Evolutionary conservation across 2,113 vertebrate species (phyloP).

Genomic region (Onychostoma macrolepis): DNA sequence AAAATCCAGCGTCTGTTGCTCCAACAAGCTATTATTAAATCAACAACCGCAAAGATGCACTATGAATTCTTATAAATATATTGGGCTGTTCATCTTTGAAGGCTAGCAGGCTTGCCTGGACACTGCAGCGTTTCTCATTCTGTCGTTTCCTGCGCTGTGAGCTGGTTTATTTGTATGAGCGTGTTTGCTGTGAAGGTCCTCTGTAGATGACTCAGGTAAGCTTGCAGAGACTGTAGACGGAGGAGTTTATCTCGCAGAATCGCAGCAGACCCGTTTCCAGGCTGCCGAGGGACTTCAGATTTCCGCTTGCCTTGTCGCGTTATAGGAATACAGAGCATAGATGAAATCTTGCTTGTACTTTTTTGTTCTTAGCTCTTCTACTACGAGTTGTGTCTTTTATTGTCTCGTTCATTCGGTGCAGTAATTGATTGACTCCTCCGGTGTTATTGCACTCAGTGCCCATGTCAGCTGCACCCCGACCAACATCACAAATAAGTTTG

Average conservation of each 20-base stretch:
- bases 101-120: slow-evolving; percentile 38
- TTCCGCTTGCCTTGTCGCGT: neutral
- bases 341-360: neutral
- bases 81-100: slow-evolving; percentile 60
- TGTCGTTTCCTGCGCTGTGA: neutral
- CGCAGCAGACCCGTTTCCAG: neutral
- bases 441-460: neutral
- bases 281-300: neutral
- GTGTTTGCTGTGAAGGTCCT: slow-evolving; percentile 1
- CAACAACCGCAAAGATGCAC: slow-evolving; percentile 48
- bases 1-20: slow-evolving; percentile 42
- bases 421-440: slow-evolving; percentile 44
- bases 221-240: neutral
- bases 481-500: slow-evolving; percentile 47
- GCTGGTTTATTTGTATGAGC: neutral
- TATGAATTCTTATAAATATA: slow-evolving; percentile 46
- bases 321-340: neutral
- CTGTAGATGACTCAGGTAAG: slow-evolving; percentile 25
- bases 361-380: neutral
- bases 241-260: slow-evolving; percentile 11
- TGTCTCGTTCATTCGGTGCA: neutral
- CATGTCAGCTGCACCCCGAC: neutral
- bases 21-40: slow-evolving; percentile 62
- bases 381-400: slow-evolving; percentile 31
- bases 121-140: slow-evolving; percentile 41